These are phyloP conservation scores for Drosophila obscura DNA, from an alignment of 1,140 invertebrate genomes.

Conservation along the genomic window DNA sequence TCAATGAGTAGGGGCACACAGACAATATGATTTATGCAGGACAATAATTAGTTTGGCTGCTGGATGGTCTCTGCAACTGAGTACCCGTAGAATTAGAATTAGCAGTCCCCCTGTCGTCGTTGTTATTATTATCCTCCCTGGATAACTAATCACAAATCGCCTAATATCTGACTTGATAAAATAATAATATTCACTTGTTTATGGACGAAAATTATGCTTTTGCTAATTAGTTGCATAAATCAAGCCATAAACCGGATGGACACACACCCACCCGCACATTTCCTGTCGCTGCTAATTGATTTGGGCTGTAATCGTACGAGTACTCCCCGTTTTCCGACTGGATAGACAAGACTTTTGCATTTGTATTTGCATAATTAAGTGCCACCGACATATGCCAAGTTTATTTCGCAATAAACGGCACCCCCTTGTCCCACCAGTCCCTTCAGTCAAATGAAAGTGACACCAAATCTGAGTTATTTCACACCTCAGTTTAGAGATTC, in stretches of 20 bases:
- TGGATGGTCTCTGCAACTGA: constrained; percentile 2
- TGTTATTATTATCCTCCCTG: constrained; percentile 24
- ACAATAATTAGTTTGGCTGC: constrained; percentile 32
- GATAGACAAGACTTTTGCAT: constrained; percentile 72
- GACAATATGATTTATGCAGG: constrained; percentile 45
- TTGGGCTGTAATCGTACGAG: constrained; percentile 64
- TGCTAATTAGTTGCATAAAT: constrained; percentile 78
- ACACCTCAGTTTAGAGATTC: constrained; percentile 12
- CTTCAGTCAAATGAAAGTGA: neutral
- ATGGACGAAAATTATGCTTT: constrained; percentile 28
- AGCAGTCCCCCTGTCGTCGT: constrained; percentile 11
- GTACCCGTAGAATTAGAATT: neutral
- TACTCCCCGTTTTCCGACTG: constrained; percentile 27
- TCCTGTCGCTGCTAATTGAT: constrained; percentile 64
- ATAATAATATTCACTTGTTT: constrained; percentile 41
- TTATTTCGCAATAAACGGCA: constrained; percentile 37
- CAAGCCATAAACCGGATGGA: constrained; percentile 64
- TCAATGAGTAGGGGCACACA: constrained; percentile 3
- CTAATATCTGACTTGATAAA: constrained; percentile 37
- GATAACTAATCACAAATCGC: constrained; percentile 26
- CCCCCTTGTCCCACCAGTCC: neutral
- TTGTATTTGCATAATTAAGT: constrained; percentile 71
- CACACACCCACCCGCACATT: neutral
- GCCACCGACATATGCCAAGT: constrained; percentile 40
- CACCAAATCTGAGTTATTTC: constrained; percentile 25